phyloP scores from a whole-genome alignment of 2,888 invertebrate genomes.

The Chrysina gloriosa region DNA sequence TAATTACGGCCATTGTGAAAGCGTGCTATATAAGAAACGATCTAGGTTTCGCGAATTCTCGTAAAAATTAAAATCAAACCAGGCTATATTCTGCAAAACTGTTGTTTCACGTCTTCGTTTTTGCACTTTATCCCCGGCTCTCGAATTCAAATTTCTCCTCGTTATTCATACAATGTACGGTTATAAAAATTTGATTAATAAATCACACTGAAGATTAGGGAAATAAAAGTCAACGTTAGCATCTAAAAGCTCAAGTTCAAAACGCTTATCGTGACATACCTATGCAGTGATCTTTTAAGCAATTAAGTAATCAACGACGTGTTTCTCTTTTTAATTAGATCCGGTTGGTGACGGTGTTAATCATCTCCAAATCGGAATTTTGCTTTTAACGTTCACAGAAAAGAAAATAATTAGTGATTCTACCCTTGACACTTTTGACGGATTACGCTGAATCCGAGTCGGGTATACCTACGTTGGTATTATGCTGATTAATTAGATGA shows the following conservation, averaged over 20 bases:
- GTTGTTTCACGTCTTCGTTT: slow-evolving; percentile 3
- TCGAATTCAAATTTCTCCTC: neutral
- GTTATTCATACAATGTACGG: slow-evolving; percentile 1
- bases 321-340: slow-evolving; percentile 15
- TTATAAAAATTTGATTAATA: neutral
- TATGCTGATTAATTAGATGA: slow-evolving; percentile 24
- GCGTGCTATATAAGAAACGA: neutral
- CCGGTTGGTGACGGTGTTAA: slow-evolving; percentile 16
- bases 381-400: neutral
- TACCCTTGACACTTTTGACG: slow-evolving; percentile 16
- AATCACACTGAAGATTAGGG: neutral
- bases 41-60: slow-evolving; percentile 6
- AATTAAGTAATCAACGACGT: slow-evolving; percentile 14
- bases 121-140: too few species aligned
- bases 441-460: slow-evolving; percentile 1
- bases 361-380: slow-evolving; percentile 2
- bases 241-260: neutral
- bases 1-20: neutral
- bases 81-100: neutral
- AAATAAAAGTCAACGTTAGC: neutral
- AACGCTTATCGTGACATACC: neutral
- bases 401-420: slow-evolving; percentile 22
- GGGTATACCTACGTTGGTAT: neutral
- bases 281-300: neutral
- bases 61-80: neutral